Base-by-base conservation (phyloP, 2,888 invertebrate species). In the Cosmopolites sordidus region DNA sequence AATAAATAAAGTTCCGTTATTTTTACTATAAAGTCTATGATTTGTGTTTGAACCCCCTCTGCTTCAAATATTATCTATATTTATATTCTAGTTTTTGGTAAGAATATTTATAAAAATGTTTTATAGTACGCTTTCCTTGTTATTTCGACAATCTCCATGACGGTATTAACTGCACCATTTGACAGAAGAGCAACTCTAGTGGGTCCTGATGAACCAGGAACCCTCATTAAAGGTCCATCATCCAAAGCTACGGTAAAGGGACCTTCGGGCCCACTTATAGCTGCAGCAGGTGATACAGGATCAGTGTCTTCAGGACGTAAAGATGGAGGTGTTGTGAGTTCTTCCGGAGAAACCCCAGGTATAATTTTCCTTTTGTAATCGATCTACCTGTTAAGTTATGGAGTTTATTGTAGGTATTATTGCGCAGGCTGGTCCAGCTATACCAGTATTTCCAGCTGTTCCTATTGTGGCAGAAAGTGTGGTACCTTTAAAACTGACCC, bases 201-300 rank as follows among this genome's bases (percentile, higher is more conserved):
- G 15, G 57, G 50, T 15, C 48, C 57, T n/a, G 44, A 41, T 33
- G 57, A 57, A 48, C 54, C 54, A 11, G 51, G 48, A 22, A 57
- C 48, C 3, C 15, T 54, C 43, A 1, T 57, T 16, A 53, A 57
- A 51, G 57, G 57, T 16, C 57, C 57, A 1, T 17, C 47, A 16
- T 44, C 43, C 6, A 57, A 45, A 40, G 54, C 57, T 4, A 48
- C 54, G 2, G 48, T 57, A 8, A 53, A 54, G 48, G 54, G 57
- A 1, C 53, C 57, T n/a, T 50, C 49, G 5, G 57, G 57, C 27
- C 48, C 49, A n/a, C 14, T 47, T 14, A 54, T 57, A 29, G 8
- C 46, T 11, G 27, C 43, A 17, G 44, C 16, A 5, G 57, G 48
- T 8, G 54, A 57, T 30, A 57, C 57, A 16, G 57, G 57, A 30